Conservation (phyloP, 30 jellyfish, hydroid and myxozoan genomes). For the Rhopilema esculentum region DNA sequence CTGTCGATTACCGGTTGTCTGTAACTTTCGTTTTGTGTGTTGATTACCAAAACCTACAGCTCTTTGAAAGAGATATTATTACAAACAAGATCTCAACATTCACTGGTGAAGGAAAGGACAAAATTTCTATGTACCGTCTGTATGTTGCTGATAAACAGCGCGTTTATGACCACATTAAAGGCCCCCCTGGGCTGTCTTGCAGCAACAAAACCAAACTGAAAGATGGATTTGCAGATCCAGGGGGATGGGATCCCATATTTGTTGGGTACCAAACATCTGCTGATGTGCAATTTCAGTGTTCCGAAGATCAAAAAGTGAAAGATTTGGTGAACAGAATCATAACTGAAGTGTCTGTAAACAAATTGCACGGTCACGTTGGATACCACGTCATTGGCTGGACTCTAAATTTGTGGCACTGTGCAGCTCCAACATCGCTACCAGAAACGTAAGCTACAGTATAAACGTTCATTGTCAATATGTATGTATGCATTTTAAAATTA, state of each 20-base stretch:
- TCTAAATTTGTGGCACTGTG: slow-evolving; percentile 47
- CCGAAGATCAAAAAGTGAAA: slow-evolving; percentile 18
- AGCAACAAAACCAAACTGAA: slow-evolving; percentile 1
- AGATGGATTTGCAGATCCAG: slow-evolving; percentile 48
- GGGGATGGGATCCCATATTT: slow-evolving; percentile 38
- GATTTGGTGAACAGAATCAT: slow-evolving; percentile 15
- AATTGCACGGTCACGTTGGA: slow-evolving; percentile 45
- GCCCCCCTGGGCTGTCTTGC: slow-evolving; percentile 49
- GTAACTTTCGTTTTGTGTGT: slow-evolving; percentile 39
- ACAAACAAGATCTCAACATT: slow-evolving; percentile 23
- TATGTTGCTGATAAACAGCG: background rate
- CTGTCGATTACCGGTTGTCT: slow-evolving; percentile 30
- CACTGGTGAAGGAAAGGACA: background rate
- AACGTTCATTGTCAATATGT: background rate
- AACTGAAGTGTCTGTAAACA: slow-evolving; percentile 4
- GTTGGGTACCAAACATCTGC: slow-evolving; percentile 31
- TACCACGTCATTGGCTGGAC: slow-evolving; percentile 57
- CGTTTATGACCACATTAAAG: background rate
- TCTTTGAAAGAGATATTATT: slow-evolving; percentile 17
- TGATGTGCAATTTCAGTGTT: slow-evolving; percentile 56
- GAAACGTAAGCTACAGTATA: slow-evolving; percentile 14
- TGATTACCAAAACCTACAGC: slow-evolving; percentile 6
- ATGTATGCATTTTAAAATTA: background rate
- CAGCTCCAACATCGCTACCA: slow-evolving; percentile 29
- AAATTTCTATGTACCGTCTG: slow-evolving; percentile 31